Conservation (phyloP, 2,113 vertebrate species). For the Myrmophylax atrothorax region DNA sequence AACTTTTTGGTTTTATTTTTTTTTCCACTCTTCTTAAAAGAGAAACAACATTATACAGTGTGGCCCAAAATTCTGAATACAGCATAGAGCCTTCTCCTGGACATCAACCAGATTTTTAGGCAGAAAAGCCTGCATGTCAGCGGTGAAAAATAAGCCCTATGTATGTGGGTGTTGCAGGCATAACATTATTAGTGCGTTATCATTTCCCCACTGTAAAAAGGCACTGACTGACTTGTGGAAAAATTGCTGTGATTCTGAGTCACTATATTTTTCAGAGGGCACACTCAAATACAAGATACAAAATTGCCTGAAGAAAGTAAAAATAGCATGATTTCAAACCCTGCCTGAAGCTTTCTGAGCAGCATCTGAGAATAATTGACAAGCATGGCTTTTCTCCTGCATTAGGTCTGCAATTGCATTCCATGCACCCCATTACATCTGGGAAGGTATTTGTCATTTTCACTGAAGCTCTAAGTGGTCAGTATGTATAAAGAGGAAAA, state of each 20-base stretch:
- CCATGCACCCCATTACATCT: conserved; percentile 54
- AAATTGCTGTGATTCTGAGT: neutral
- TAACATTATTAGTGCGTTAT: neutral
- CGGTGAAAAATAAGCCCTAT: neutral
- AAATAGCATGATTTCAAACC: neutral
- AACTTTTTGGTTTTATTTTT: neutral
- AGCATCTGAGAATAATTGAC: conserved; percentile 63
- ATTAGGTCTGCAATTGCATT: conserved; percentile 71
- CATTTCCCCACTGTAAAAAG: neutral
- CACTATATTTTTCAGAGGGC: neutral
- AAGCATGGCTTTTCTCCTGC: conserved; percentile 61
- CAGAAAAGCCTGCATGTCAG: neutral
- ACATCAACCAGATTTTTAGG: neutral
- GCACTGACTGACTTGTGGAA: neutral
- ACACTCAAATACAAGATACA: neutral
- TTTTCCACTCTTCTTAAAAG: neutral
- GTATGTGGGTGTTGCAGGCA: neutral
- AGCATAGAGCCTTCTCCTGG: neutral
- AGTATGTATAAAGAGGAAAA: neutral
- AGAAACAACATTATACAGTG: neutral
- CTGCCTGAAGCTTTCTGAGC: conserved; percentile 36
- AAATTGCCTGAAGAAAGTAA: conserved; percentile 51
- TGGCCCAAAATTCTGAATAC: neutral
- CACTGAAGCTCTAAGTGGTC: conserved; percentile 18
- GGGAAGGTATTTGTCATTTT: conserved; percentile 58